Evolutionary conservation across 2,888 invertebrate genomes (phyloP), one percentile per base, ranked within the genome.

Genomic region (Catocala nupta): DNA sequence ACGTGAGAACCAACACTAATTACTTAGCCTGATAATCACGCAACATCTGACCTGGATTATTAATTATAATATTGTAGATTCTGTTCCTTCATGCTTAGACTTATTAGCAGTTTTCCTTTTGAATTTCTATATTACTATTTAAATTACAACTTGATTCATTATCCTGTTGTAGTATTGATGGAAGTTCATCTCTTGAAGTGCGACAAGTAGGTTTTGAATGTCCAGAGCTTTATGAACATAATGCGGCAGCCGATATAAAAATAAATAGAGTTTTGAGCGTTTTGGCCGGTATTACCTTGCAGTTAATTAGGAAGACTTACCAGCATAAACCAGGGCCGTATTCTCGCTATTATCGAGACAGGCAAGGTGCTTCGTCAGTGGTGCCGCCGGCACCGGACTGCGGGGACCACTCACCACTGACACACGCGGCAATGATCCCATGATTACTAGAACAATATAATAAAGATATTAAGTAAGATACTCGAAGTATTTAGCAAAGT

Each of bases 401-500:
- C 95, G 94, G 5, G 94, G 90, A 0, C 96, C 96, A 80, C 95
- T 95, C 53, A 97, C 90, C 70, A 97, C 95, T 0, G 97, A 97
- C 65, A 96, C 91, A 79, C 96, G 96, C 59, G 96, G 97, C 78
- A 97, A 90, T 5, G 97, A 96, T 57, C 97, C 97, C 97, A 97
- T 97, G 48, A 47, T 59, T 43, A 39, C 67, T 67, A 55, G 13
- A 50, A 70, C 25, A 65, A 70, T 10, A 53, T 9, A 13, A 50
- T 1, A 33, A 11, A 8, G 2, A 25, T 5, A 39, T 39, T 8
- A 39, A 39, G 8, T 39, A 39, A 39, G 36, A 7, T 39, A 39
- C 8, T 39, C 6, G 9, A 8, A 39, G 9, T 39, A 39, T 39
- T 39, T 39, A 25, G 25, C 25, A 25, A 25, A 25, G 25, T 25